Percentiles rank a stretch among this genome's conserved stretches.
These are phyloP conservation scores for Boloria euphrosyne DNA, from an alignment of 2,888 invertebrate genomes.

Conservation along the genomic window DNA sequence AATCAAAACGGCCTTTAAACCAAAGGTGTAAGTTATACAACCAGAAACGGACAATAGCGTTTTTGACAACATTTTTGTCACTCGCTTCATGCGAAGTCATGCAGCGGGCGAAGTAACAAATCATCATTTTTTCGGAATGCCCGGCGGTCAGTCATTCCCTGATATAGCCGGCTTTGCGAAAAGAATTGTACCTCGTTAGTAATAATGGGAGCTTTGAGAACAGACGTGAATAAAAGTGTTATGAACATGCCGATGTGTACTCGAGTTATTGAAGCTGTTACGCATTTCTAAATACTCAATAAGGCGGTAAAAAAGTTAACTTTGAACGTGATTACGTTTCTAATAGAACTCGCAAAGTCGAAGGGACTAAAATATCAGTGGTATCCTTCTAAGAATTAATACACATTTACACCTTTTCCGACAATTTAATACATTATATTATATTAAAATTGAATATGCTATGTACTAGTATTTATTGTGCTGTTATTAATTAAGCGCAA, in stretches of 20 bases:
- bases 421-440: too few relatives aligned
- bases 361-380: conserved; percentile 1
- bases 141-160: conserved; percentile 57
- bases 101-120: conserved; percentile 68
- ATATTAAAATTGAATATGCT: too few relatives aligned
- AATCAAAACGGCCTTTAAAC: conserved; percentile 46
- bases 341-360: conserved; percentile 30
- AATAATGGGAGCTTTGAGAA: conserved; percentile 73
- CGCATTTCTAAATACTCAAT: conserved; percentile 34
- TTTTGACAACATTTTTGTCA: conserved; percentile 69
- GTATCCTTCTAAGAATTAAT: conserved; percentile 7
- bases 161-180: conserved; percentile 56
- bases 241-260: conserved; percentile 35
- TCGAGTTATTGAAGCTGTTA: conserved; percentile 27
- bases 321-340: conserved; percentile 32
- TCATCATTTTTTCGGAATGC: conserved; percentile 73
- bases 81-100: conserved; percentile 70
- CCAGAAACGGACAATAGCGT: conserved; percentile 28
- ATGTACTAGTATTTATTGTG: too few relatives aligned
- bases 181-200: conserved; percentile 76
- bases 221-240: conserved; percentile 51
- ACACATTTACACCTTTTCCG: too few relatives aligned
- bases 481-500: too few relatives aligned
- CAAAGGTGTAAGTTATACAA: conserved; percentile 40
- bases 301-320: conserved; percentile 33